These are phyloP conservation scores for Ptiloglossa arizonensis DNA, from an alignment of 1,140 invertebrate species.

Conservation along the genomic window DNA sequence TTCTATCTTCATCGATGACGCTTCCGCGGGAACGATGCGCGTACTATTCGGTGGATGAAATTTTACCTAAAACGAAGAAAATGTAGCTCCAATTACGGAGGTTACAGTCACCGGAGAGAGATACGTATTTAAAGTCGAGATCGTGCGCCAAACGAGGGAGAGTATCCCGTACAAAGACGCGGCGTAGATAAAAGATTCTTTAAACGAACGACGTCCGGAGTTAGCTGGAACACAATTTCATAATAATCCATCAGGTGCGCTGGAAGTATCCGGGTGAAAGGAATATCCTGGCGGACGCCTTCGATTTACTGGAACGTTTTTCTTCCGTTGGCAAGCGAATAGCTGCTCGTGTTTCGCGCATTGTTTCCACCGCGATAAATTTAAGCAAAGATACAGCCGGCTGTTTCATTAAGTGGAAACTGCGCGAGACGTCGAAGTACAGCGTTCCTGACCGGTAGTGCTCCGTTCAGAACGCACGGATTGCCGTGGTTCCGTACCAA, in stretches of 20 bases:
- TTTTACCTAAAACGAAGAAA: no score
- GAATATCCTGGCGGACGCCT: conserved; percentile 9
- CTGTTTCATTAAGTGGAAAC: conserved; percentile 32
- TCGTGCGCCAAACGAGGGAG: no score
- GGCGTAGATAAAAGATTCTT: no score
- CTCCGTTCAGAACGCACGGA: conserved; percentile 24
- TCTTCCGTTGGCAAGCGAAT: not conserved
- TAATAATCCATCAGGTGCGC: not conserved
- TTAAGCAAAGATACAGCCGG: not conserved
- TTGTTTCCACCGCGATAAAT: not conserved
- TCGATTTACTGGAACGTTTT: not conserved
- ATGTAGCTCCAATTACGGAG: no score
- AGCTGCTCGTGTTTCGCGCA: not conserved
- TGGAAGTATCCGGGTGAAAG: not conserved
- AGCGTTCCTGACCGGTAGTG: no score
- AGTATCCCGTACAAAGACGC: no score
- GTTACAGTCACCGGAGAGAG: no score
- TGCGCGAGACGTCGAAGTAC: conserved; percentile 2
- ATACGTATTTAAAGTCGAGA: no score
- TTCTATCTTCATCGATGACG: no score
- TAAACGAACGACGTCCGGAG: no score
- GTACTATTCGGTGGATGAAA: no score
- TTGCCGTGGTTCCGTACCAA: conserved; percentile 21
- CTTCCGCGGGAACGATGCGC: no score
- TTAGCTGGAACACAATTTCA: not conserved